Base-by-base conservation (phyloP, 2,888 invertebrate species). In the Scaptomyza reducta region DNA sequence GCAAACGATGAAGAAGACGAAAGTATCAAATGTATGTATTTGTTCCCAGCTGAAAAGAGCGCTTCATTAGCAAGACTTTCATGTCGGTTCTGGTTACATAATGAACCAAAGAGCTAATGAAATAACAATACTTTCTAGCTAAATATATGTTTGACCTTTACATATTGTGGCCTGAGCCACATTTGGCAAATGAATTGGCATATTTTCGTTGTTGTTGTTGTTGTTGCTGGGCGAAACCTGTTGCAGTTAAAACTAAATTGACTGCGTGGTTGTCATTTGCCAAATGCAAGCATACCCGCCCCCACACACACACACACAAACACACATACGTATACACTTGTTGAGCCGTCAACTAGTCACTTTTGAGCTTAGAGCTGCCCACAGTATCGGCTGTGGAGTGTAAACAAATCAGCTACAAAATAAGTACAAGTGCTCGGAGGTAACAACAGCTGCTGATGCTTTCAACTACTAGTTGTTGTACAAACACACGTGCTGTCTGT, bases 31-130 rank as follows among this genome's bases (percentile, higher is more conserved):
- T 86, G 54, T 40, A 68, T n/a, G n/a, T 53, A 61, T 31, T 31
- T 63, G 42, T 27, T 45, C 42, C 47, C 58, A 46, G 40, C 42
- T 50, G 41, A 42, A 70, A 56, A 57, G 54, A 59, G 57, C 65
- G 78, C 70, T 86, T 84, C 79, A 87, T 85, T 87, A 87, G 82
- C 71, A 58, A 41, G 63, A 68, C 73, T 81, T 84, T 87, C 63
- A 74, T 46, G 73, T 64, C 66, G 85, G 72, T 71, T 87, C 79
- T 81, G 76, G 82, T 87, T 84, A 84, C 79, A 79, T 84, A 87
- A 87, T 67, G 68, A 61, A 31, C 42, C 42, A 31, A 31, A 47
- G 40, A 53, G 33, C 68, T 54, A 55, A 64, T 54, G 27, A 54
- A 59, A 54, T 50, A 47, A 55, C 74, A 71, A 77, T 79, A 84